Evolutionary conservation across 2,113 vertebrate genomes (phyloP).

Genomic region (Alaudala cheleensis): DNA sequence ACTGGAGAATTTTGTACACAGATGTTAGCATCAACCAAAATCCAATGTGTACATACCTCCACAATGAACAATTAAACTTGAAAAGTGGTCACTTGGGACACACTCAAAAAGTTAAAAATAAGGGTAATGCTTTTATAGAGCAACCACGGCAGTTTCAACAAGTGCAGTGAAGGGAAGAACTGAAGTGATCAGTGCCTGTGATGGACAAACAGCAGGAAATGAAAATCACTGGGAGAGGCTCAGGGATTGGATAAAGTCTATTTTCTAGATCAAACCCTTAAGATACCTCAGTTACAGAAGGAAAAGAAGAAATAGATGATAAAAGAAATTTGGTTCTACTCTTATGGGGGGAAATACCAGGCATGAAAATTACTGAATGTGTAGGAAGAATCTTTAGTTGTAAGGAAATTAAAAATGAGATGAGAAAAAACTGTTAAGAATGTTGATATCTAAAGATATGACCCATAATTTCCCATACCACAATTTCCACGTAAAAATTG

Average conservation of each 20-base stretch:
- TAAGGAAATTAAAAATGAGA: not conserved
- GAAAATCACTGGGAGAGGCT: not conserved
- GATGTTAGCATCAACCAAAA: not conserved
- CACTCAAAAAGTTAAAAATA: not conserved
- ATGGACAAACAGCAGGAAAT: not conserved
- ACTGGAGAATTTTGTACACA: not conserved
- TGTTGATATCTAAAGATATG: not conserved
- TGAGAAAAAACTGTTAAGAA: not conserved
- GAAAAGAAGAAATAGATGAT: not conserved
- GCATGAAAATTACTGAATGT: not conserved
- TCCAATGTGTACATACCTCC: fast-evolving
- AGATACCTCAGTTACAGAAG: not conserved
- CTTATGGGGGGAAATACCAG: not conserved
- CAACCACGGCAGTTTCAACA: not conserved
- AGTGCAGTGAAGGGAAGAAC: not conserved
- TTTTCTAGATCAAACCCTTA: not conserved
- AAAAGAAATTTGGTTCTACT: not conserved
- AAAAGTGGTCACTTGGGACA: not conserved
- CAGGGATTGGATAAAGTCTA: not conserved
- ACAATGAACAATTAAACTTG: not conserved
- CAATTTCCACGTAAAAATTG: not conserved
- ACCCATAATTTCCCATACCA: not conserved
- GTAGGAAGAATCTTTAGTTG: not conserved
- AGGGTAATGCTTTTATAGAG: not conserved
- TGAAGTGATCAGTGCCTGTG: not conserved